Percentiles rank a stretch among this genome's conserved stretches.
phyloP scores from a whole-genome alignment of 2,797 vertebrate genomes.

The Bradypus variegatus region DNA sequence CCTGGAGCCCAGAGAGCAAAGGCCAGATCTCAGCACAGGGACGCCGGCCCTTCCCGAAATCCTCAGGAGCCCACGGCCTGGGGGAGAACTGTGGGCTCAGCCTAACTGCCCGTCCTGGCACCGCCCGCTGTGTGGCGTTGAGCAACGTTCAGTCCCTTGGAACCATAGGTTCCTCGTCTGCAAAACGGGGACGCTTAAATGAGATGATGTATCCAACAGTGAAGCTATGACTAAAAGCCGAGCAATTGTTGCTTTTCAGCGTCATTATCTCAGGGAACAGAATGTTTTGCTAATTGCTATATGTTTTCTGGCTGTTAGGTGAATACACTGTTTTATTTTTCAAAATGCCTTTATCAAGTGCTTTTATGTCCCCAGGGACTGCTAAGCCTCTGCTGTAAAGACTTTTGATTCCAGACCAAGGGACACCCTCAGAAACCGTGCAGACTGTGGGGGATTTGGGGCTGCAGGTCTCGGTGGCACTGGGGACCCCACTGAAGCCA shows the following conservation, averaged over 20 bases:
- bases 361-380: constrained; percentile 22
- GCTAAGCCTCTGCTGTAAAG: constrained; percentile 26
- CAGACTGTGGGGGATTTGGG: not conserved
- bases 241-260: not conserved
- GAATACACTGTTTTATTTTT: not conserved
- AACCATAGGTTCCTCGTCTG: not conserved
- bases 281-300: not conserved
- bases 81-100: not conserved
- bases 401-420: constrained; percentile 21
- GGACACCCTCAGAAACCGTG: constrained; percentile 8
- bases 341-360: constrained; percentile 6
- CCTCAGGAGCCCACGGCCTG: not conserved
- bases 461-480: not conserved
- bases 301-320: not conserved
- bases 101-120: not conserved
- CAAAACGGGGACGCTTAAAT: not conserved
- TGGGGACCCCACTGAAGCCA: not conserved
- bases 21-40: not conserved
- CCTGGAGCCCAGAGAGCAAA: not conserved
- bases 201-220: not conserved
- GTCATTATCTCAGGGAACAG: not conserved
- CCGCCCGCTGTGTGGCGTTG: not conserved
- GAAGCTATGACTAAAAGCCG: not conserved
- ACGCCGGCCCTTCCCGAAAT: not conserved
- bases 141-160: not conserved